Base-by-base conservation (phyloP, 1,140 invertebrate species). In the Spodoptera litura region DNA sequence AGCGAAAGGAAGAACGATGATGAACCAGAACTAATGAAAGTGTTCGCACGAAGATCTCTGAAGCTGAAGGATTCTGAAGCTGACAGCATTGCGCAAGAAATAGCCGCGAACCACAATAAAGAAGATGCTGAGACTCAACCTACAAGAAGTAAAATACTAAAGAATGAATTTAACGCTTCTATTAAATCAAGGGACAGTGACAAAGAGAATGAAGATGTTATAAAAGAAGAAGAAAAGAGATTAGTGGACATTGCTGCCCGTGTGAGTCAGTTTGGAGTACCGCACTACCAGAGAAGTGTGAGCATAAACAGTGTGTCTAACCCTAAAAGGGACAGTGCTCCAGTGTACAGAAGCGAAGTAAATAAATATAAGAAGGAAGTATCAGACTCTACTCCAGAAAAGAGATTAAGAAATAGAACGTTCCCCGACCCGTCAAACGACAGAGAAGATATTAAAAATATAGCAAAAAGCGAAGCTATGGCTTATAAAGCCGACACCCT, bases 21-120 rank as follows among this genome's bases (percentile, higher is more conserved):
- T 58, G 96, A 97, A 89, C 97, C 97, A 0, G 97, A 97, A 88
- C 88, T 97, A 31, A 96, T 97, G 95, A 97, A 97, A 94, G 97
- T 97, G 0, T 97, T 97, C 88, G 97, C 97, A 0, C 92, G 97
- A 53, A 92, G 97, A 73, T 97, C 97, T 3, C 92, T 97, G 0
- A 97, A 97, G 91, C 89, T 97, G 4, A 97, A 96, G 91, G 97
- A 97, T 83, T 90, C 88, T 8, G 96, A 97, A 81, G 95, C 95
- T n/a, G 96, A 96, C 68, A 90, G 94, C 35, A 85, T 96, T 38
- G 93, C 94, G n/a, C 94, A 96, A 79, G 95, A 96, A 78, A 95
- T 96, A 68, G 87, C 91, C 15, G 87, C 91, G 49, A 88, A 68
- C 20, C 25, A 90, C 51, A 90, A 90, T 61, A 84, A 91, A 64